Evolutionary conservation across 2,797 vertebrate species (phyloP).

Genomic region (Characodon lateralis): DNA sequence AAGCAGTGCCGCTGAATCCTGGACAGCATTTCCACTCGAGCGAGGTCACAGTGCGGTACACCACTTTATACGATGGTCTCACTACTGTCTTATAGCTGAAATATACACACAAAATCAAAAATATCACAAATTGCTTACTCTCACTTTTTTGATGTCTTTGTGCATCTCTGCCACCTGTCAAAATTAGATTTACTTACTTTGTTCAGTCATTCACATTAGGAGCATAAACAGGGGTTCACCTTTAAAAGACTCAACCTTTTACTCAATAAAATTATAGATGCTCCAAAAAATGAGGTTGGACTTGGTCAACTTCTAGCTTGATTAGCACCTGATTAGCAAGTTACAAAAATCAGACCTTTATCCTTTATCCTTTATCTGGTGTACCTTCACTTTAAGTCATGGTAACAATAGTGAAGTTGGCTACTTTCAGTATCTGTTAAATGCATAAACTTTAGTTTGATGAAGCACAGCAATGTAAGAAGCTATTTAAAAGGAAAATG

Average conservation of each 20-base stretch:
- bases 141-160: background rate
- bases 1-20: conserved; percentile 84
- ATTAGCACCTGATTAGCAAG: background rate
- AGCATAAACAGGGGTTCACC: background rate
- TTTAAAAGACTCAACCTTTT: background rate
- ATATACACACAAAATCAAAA: conserved; percentile 42
- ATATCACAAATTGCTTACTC: background rate
- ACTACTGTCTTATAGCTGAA: conserved; percentile 89
- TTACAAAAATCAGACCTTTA: background rate
- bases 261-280: background rate
- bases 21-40: conserved; percentile 96
- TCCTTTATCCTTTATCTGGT: background rate
- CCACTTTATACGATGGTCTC: conserved; percentile 89
- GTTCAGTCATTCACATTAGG: background rate
- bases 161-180: background rate
- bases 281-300: background rate
- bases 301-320: background rate
- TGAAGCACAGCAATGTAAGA: background rate
- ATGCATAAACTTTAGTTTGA: background rate
- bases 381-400: background rate
- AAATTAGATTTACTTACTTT: background rate
- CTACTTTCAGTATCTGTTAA: background rate
- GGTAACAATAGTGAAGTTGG: background rate
- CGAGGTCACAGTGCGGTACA: conserved; percentile 89
- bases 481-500: background rate